phyloP scores from a whole-genome alignment of 2,888 invertebrate genomes.

The Megalurothrips usitatus region DNA sequence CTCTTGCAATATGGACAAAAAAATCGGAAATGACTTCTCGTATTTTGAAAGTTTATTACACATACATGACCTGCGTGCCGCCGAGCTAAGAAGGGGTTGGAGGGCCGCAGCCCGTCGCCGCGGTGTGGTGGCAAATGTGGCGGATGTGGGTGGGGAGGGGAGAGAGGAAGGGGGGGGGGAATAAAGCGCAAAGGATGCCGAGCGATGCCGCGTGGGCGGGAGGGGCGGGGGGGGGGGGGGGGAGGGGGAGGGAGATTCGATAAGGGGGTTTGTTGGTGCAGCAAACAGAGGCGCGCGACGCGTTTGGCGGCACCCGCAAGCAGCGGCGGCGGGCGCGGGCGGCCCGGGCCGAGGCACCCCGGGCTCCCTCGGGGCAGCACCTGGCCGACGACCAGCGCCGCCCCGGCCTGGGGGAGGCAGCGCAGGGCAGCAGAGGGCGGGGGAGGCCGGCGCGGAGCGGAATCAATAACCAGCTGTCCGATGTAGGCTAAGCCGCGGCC shows the following conservation, averaged over 20 bases:
- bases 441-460: too few species aligned
- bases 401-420: too few species aligned
- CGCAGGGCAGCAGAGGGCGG: too few species aligned
- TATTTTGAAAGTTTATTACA: slow-evolving; percentile 24
- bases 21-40: slow-evolving; percentile 13
- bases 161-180: background rate
- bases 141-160: background rate
- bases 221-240: background rate
- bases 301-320: slow-evolving; percentile 38
- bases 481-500: too few species aligned
- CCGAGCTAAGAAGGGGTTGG: background rate
- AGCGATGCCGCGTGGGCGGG: background rate
- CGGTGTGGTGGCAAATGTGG: background rate
- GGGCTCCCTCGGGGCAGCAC: too few species aligned
- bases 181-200: background rate
- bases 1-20: background rate
- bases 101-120: background rate
- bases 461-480: too few species aligned
- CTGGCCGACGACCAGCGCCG: too few species aligned
- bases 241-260: background rate
- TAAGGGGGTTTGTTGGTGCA: slow-evolving; percentile 24
- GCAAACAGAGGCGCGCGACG: slow-evolving; percentile 45
- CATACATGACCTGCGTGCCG: slow-evolving; percentile 13
- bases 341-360: too few species aligned
- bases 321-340: background rate